A percentile compares a stretch with the other conserved stretches of the same genome.
These are phyloP conservation scores for Idaea straminata DNA, from an alignment of 2,888 invertebrate species.

Conservation along the genomic window DNA sequence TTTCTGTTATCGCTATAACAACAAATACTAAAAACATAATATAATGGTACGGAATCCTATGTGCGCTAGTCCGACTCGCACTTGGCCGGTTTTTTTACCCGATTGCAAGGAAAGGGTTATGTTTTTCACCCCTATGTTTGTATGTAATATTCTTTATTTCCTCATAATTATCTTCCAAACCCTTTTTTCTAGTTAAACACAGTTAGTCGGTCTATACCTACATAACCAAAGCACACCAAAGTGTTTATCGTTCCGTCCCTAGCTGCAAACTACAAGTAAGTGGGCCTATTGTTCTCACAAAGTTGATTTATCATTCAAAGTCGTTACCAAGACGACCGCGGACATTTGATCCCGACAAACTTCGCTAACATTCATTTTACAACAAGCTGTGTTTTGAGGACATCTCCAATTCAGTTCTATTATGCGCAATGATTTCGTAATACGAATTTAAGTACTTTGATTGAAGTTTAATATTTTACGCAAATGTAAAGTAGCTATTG, in stretches of 20 bases:
- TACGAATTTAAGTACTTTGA: not conserved
- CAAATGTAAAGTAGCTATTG: too few species aligned
- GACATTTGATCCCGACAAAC: constrained; percentile 44
- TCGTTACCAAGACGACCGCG: constrained; percentile 52
- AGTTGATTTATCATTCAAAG: constrained; percentile 61
- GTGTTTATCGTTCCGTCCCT: constrained; percentile 13
- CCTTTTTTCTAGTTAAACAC: not conserved
- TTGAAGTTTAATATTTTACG: too few species aligned
- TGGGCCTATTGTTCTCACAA: constrained; percentile 50
- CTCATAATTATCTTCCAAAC: too few species aligned
- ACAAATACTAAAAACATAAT: too few species aligned
- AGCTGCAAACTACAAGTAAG: constrained; percentile 32
- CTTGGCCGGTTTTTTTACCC: too few species aligned
- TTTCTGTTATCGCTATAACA: too few species aligned
- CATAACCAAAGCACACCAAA: not conserved
- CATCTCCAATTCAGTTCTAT: not conserved
- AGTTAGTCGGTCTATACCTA: not conserved
- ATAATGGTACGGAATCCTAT: too few species aligned
- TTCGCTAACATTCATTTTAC: constrained; percentile 3
- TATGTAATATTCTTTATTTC: too few species aligned
- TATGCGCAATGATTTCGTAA: not conserved
- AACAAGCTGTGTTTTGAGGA: not conserved
- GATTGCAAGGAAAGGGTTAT: too few species aligned
- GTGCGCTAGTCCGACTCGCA: too few species aligned
- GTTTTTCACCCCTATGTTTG: too few species aligned